These are phyloP conservation scores for Drosophila rufa DNA, from an alignment of 1,140 invertebrate species.

Conservation along the genomic window DNA sequence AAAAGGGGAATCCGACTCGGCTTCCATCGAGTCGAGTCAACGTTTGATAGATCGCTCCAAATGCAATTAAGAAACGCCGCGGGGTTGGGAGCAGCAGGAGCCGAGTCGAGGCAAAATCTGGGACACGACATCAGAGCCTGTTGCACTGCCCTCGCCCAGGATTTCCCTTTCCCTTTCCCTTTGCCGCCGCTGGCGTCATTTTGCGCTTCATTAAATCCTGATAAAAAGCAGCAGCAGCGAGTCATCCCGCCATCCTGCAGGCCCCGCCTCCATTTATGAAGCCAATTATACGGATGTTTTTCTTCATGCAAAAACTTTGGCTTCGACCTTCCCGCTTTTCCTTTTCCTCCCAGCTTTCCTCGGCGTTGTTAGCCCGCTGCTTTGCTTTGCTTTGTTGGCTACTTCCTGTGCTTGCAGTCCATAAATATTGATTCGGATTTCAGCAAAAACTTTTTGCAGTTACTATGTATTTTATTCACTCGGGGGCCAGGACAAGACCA, in stretches of 20 bases:
- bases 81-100: background rate
- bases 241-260: constrained; percentile 2
- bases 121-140: constrained; percentile 36
- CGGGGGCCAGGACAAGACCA: no score
- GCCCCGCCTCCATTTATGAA: constrained; percentile 40
- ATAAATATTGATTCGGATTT: constrained; percentile 73
- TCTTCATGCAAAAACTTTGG: constrained; percentile 61
- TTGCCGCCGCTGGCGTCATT: constrained; percentile 49
- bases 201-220: constrained; percentile 75
- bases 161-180: background rate
- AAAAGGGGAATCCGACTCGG: constrained; percentile 16
- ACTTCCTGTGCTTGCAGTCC: constrained; percentile 53
- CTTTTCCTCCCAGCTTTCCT: constrained; percentile 12
- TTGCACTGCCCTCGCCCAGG: constrained; percentile 29
- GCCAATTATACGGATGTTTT: constrained; percentile 72
- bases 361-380: constrained; percentile 25
- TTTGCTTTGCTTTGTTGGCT: constrained; percentile 44
- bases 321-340: constrained; percentile 6
- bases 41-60: constrained; percentile 61
- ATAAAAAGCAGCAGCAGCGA: constrained; percentile 39
- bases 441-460: constrained; percentile 45
- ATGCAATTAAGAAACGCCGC: constrained; percentile 64
- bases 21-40: constrained; percentile 48
- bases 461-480: constrained; percentile 31
- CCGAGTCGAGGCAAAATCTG: constrained; percentile 21